Conservation (phyloP, 1,140 invertebrate genomes). For the Brachionus rubens region DNA sequence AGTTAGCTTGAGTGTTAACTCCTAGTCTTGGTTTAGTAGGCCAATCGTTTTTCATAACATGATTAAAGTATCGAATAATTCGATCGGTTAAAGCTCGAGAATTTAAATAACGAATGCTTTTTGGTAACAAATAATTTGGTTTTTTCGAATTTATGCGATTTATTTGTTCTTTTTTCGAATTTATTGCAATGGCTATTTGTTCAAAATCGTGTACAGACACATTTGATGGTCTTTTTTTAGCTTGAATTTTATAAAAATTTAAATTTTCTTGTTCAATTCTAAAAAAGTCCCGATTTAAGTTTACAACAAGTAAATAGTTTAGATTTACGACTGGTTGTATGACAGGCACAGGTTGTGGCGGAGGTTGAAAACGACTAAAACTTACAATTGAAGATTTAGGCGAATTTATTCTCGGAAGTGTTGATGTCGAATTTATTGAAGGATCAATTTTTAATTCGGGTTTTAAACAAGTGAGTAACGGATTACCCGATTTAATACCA, state of each 20-base stretch:
- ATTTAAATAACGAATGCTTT: constrained; percentile 12
- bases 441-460: neutral
- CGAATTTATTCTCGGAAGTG: neutral
- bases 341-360: neutral
- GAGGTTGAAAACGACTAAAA: neutral
- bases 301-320: constrained; percentile 1
- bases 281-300: constrained; percentile 7
- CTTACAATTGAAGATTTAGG: constrained; percentile 23
- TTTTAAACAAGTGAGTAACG: neutral
- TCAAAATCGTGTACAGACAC: neutral
- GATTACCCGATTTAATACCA: constrained; percentile 22
- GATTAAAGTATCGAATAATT: constrained; percentile 13
- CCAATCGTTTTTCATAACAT: constrained; percentile 6
- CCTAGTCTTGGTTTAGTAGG: neutral
- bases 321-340: neutral
- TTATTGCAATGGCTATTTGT: neutral
- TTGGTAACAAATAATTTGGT: neutral
- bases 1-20: neutral
- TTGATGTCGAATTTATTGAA: neutral
- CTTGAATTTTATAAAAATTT: constrained; percentile 16
- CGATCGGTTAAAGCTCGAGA: neutral
- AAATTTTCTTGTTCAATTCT: constrained; percentile 31
- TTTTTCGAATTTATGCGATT: neutral
- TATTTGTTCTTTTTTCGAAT: neutral
- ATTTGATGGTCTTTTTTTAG: neutral